Base-by-base conservation (phyloP, 2,113 vertebrate species). In the Trinectes maculatus region DNA sequence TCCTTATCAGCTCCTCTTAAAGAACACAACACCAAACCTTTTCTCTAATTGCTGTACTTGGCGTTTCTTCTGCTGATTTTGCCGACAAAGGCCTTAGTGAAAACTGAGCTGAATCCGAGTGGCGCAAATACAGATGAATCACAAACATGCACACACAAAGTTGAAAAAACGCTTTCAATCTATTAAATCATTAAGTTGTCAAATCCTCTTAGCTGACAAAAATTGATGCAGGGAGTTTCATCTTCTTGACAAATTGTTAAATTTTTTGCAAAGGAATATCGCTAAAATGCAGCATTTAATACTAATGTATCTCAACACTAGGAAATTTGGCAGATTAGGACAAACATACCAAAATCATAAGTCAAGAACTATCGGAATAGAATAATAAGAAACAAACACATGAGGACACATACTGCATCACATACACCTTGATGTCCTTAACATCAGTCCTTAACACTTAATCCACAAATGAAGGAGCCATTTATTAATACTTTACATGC, bases 21-120 rank as follows among this genome's bases (percentile, higher is more conserved):
- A 72, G 40, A 87, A 82, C 56, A 63, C 0, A 13, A 76, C 75
- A 74, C 64, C 80, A 25, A 46, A 40, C 40, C 18, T 2, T 16
- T 47, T 33, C 42, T 51, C 59, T 64, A 76, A 88, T 71, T 60
- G 82, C 85, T 67, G 80, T 82, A 66, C 72, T 71, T 77, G 75
- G 77, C 61, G 82, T 80, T 85, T 80, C 58, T n/a, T 54, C 22
- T 47, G 48, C 57, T 63, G 49, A 72, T 67, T 64, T 63, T 70
- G 80, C 61, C 63, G 57, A 80, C 75, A 55, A 60, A 79, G 69
- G 46, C 40, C 46, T 79, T 66, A 63, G 70, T 46, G 57, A 57
- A 39, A 58, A 25, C 52, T 5, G 40, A 52, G 55, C 78, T 63
- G 53, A 18, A 37, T 33, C 57, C 0, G 1, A 33, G 54, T 11